These are phyloP conservation scores for Lepidurus apus DNA, from an alignment of 1,140 invertebrate species.

Conservation along the genomic window DNA sequence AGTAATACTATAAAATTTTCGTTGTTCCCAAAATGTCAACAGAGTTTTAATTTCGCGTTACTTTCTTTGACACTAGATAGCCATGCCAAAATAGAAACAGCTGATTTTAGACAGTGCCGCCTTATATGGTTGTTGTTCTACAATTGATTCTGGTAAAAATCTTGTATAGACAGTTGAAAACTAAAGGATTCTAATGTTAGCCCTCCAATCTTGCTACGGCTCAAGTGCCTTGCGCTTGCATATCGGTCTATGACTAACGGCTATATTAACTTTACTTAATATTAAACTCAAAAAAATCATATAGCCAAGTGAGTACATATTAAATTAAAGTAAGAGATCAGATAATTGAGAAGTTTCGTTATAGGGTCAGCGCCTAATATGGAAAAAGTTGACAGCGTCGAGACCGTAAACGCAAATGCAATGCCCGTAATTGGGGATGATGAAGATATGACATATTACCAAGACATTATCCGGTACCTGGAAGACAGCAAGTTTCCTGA, in stretches of 20 bases:
- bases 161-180: not conserved
- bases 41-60: constrained; percentile 19
- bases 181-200: constrained; percentile 4
- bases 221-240: too few species aligned
- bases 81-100: too few species aligned
- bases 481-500: not conserved
- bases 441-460: not conserved
- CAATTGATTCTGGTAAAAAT: not conserved
- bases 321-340: too few species aligned
- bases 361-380: not conserved
- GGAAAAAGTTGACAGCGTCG: not conserved
- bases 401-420: not conserved
- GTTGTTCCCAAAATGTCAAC: not conserved
- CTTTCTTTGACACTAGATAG: too few species aligned
- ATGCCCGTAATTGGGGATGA: not conserved
- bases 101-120: too few species aligned
- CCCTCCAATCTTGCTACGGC: not conserved
- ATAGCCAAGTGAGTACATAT: too few species aligned
- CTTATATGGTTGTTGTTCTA: too few species aligned
- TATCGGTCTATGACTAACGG: too few species aligned
- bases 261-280: too few species aligned
- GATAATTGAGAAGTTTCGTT: not conserved
- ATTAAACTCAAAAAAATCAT: too few species aligned
- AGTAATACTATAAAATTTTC: too few species aligned
- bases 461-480: not conserved